Percentiles rank a stretch among this genome's conserved stretches.
phyloP scores from a whole-genome alignment of 2,113 vertebrate species.

The Oceanites oceanicus region DNA sequence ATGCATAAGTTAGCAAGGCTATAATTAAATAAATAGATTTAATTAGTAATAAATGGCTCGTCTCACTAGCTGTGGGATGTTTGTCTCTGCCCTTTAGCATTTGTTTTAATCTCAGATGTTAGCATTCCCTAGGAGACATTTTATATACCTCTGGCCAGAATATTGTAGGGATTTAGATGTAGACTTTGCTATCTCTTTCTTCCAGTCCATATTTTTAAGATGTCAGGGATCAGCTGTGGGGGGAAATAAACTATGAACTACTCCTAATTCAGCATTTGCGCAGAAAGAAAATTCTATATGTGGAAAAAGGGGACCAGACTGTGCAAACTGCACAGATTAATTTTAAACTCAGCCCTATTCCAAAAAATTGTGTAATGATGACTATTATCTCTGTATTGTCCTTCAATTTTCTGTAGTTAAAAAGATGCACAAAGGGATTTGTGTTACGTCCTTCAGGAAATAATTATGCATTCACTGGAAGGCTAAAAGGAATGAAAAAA shows the following conservation, averaged over 20 bases:
- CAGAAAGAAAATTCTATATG: background rate
- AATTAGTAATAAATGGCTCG: background rate
- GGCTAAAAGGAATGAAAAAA: background rate
- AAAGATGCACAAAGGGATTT: background rate
- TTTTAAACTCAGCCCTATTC: background rate
- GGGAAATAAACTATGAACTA: background rate
- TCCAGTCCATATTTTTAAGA: background rate
- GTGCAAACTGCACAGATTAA: background rate
- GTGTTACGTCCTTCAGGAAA: background rate
- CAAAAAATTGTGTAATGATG: background rate
- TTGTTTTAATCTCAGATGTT: background rate
- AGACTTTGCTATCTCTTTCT: background rate
- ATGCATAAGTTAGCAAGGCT: background rate
- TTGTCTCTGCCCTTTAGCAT: background rate
- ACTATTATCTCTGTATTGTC: background rate
- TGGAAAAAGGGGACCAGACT: background rate
- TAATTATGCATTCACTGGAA: background rate
- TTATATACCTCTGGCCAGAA: background rate
- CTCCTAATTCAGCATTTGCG: background rate
- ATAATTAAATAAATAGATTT: background rate
- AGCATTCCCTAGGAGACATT: background rate
- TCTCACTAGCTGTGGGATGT: background rate
- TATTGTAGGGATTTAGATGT: background rate
- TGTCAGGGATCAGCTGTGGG: background rate
- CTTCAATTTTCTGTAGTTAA: background rate